Base-by-base conservation (phyloP, 2,113 vertebrate species). In the Synodontis membranacea region DNA sequence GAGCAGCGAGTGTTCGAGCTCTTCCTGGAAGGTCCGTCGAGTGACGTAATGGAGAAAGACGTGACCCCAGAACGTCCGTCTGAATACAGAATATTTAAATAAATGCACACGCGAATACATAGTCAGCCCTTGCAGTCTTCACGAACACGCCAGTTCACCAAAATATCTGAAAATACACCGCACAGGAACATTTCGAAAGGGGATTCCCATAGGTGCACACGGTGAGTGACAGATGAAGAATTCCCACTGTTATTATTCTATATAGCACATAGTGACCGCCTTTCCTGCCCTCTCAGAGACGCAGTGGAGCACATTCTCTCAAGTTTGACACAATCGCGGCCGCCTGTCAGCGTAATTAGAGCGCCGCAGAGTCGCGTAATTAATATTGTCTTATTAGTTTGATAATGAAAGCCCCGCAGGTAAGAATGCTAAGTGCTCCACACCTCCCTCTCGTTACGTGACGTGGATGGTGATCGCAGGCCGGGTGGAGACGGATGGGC, bases 321-420 rank as follows among this genome's bases (percentile, higher is more conserved):
- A 90, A 91, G 92, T 88, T 82, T 64, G 92, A 92, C 88, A 84
- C 81, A 50, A 86, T 91, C 92, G 91, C 91, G 86, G 90, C 92
- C 92, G 90, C 93, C 93, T 93, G 94, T 94, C 94, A 91, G 90
- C 90, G 88, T 93, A 93, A 93, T 93, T 92, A 93, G 92, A 94
- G 91, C 91, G 89, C 88, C 88, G 92, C 88, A 91, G 92, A 92
- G 92, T 93, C 93, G 92, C 91, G 92, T 93, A 94, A 95, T 95
- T 94, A 94, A 92, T 92, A 94, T 91, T 92, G 92, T 93, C 93
- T 94, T 94, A 94, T 94, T 94, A 94, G 94, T 92, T 91, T 91
- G 91, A 92, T 94, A 93, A 95, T 95, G 92, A 93, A 94, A 93
- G 88, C 93, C 94, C 94, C 88, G 94, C 92, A 94, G 94, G 94